Percentiles rank a stretch among this genome's conserved stretches.
phyloP scores from a whole-genome alignment of 2,113 vertebrate genomes.

The Brachypteracias leptosomus region DNA sequence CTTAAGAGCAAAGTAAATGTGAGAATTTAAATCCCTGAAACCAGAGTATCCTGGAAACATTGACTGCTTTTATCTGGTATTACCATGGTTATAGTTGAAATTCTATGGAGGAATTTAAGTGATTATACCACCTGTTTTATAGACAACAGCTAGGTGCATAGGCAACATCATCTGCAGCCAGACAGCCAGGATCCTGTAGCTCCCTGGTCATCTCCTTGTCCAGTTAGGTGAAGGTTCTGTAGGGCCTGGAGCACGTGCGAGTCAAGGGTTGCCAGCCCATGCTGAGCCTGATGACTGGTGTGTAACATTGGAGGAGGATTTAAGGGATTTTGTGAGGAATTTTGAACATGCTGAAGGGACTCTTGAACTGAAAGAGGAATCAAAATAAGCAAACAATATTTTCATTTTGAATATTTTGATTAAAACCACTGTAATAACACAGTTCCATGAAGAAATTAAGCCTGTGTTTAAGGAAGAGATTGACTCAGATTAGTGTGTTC shows the following conservation, averaged over 20 bases:
- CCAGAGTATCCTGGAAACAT: neutral
- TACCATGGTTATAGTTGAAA: neutral
- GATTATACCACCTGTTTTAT: neutral
- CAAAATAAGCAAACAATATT: neutral
- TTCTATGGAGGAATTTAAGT: neutral
- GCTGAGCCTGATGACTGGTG: neutral
- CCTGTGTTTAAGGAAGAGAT: neutral
- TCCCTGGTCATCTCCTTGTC: neutral
- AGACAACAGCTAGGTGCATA: neutral
- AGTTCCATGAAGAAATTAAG: neutral
- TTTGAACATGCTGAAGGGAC: neutral
- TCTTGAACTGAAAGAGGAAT: neutral
- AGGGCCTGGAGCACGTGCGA: rapidly evolving
- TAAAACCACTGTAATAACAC: neutral
- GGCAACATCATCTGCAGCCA: neutral
- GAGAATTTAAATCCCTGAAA: neutral
- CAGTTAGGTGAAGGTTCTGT: neutral
- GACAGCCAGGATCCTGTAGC: rapidly evolving
- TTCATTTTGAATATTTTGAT: neutral
- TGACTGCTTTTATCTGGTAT: neutral
- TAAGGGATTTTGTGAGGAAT: neutral
- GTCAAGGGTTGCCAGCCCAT: neutral
- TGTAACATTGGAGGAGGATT: neutral
- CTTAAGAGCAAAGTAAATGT: neutral
- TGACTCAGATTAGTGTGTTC: neutral